Base-by-base conservation (phyloP, 2,888 invertebrate genomes). In the Dryomyza anilis region DNA sequence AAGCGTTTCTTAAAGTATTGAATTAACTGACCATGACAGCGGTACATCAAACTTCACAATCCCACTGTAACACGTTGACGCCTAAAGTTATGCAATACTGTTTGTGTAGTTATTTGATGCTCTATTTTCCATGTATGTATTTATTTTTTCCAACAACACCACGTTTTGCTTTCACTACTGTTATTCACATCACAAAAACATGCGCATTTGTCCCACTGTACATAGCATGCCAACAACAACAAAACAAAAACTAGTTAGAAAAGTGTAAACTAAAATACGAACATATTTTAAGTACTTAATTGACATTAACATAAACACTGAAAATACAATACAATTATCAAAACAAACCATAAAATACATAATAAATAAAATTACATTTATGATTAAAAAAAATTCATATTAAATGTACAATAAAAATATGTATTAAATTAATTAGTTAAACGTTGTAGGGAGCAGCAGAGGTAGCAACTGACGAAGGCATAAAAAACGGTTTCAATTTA, bases 401-500 rank as follows among this genome's bases (percentile, higher is more conserved):
- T n/a, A n/a, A n/a, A n/a, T n/a, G n/a, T n/a, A n/a, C n/a, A n/a
- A n/a, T n/a, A n/a, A n/a, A n/a, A n/a, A n/a, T n/a, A n/a, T n/a
- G n/a, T n/a, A n/a, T n/a, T n/a, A n/a, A n/a, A n/a, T n/a, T 30
- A 46, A 45, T n/a, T n/a, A n/a, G n/a, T n/a, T n/a, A n/a, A n/a
- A n/a, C n/a, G n/a, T n/a, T n/a, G n/a, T n/a, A n/a, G n/a, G n/a
- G n/a, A n/a, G n/a, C n/a, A n/a, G n/a, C n/a, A n/a, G n/a, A n/a
- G n/a, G n/a, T n/a, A n/a, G n/a, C n/a, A n/a, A 29, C 61, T 27
- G 21, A 53, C 39, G 52, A 61, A 43, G 36, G 61, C 39, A 53
- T 39, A 21, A 36, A 60, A 73, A 80, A 76, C 77, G 78, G 78
- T 79, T 79, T 79, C 78, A 79, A 72, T 67, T 72, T 70, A 68